phyloP scores from a whole-genome alignment of 2,888 invertebrate species.

The Trachelus iudaicus region DNA sequence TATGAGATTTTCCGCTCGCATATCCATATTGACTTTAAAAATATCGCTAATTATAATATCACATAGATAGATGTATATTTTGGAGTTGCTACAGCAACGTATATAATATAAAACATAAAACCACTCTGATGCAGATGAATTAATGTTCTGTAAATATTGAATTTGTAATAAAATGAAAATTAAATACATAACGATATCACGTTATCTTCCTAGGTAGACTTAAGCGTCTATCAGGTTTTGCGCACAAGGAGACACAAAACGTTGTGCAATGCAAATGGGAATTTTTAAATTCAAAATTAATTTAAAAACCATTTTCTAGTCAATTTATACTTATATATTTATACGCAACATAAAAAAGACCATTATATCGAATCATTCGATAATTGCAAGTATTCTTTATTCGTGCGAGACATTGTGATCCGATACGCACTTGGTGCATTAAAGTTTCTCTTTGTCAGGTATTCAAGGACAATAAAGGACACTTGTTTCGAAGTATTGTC shows the following conservation, averaged over 20 bases:
- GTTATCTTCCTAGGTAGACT: background rate
- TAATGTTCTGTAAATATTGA: constrained; percentile 7
- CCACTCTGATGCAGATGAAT: background rate
- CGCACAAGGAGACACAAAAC: background rate
- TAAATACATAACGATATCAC: background rate
- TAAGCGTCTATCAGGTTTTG: background rate
- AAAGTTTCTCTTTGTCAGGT: background rate
- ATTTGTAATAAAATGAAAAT: constrained; percentile 8
- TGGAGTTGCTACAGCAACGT: constrained; percentile 1
- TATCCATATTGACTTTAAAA: background rate
- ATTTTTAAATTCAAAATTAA: background rate
- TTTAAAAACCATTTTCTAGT: background rate
- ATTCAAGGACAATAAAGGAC: background rate
- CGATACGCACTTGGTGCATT: background rate
- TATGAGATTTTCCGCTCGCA: background rate
- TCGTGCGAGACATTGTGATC: background rate
- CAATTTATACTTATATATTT: too few species aligned
- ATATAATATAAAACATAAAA: background rate
- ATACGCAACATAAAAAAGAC: background rate
- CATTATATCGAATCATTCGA: background rate
- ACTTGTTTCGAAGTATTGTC: background rate
- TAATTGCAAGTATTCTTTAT: background rate
- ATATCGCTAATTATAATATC: background rate
- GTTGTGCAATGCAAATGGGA: background rate
- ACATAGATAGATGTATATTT: background rate